These are phyloP conservation scores for Aplocera efformata DNA, from an alignment of 2,888 invertebrate species.

Conservation along the genomic window DNA sequence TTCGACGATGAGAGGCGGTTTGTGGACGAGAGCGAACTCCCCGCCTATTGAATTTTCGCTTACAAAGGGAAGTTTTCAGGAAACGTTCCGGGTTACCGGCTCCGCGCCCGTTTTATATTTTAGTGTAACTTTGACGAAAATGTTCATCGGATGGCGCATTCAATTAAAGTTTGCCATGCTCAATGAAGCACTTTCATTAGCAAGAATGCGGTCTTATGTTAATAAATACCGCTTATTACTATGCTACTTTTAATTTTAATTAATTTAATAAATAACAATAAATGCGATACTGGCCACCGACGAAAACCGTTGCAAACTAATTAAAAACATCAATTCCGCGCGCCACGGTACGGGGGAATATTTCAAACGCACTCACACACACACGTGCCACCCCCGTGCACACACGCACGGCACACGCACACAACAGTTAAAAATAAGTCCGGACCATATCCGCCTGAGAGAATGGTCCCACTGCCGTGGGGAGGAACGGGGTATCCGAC, in stretches of 20 bases:
- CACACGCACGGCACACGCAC: slow-evolving; percentile 53
- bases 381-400: slow-evolving; percentile 45
- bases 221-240: slow-evolving; percentile 23
- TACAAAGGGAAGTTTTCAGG: slow-evolving; percentile 73
- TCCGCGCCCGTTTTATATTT: slow-evolving; percentile 55
- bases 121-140: slow-evolving; percentile 64
- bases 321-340: slow-evolving; percentile 79
- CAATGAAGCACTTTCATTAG: slow-evolving; percentile 22
- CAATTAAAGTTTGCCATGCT: slow-evolving; percentile 49
- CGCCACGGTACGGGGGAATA: slow-evolving; percentile 67
- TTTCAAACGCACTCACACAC: slow-evolving; percentile 73
- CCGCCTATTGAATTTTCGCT: slow-evolving; percentile 70
- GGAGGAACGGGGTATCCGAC: slow-evolving; percentile 41
- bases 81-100: slow-evolving; percentile 63
- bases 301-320: slow-evolving; percentile 77
- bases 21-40: slow-evolving; percentile 51
- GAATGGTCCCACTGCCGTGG: slow-evolving; percentile 52
- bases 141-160: slow-evolving; percentile 48
- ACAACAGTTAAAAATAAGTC: slow-evolving; percentile 74
- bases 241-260: slow-evolving; percentile 32
- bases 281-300: slow-evolving; percentile 62
- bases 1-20: slow-evolving; percentile 49
- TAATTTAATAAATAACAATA: slow-evolving; percentile 56
- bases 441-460: slow-evolving; percentile 71
- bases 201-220: slow-evolving; percentile 18